Evolutionary conservation across 2,797 vertebrate genomes (phyloP).

Genomic region (Pseudochromis fuscus): DNA sequence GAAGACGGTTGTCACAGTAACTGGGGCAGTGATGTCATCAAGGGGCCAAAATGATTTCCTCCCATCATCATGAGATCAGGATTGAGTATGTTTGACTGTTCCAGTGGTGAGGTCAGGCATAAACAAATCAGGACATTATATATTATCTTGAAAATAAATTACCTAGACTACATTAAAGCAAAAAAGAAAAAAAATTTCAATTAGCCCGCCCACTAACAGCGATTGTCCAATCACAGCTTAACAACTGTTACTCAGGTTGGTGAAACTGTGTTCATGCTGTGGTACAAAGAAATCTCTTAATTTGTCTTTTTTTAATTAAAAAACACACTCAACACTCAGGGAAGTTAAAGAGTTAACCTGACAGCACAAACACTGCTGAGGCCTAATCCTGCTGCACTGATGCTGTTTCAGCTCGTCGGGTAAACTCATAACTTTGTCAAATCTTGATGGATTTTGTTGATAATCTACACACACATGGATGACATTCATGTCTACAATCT

Average conservation of each 20-base stretch:
- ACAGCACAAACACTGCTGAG: no score
- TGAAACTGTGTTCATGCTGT: neutral
- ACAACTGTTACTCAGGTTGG: no score
- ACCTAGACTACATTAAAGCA: neutral
- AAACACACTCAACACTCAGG: no score
- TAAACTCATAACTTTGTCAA: no score
- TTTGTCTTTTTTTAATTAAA: no score
- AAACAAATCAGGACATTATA: neutral
- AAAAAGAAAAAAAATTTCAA: neutral
- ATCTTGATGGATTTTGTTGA: no score
- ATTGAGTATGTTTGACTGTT: slow-evolving; percentile 25
- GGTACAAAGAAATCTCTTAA: no score
- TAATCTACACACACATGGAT: no score
- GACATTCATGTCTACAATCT: no score
- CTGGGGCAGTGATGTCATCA: slow-evolving; percentile 48
- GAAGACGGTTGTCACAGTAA: slow-evolving; percentile 55
- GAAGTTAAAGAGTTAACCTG: no score
- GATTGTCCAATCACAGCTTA: neutral
- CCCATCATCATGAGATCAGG: slow-evolving; percentile 9
- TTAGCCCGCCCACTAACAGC: neutral
- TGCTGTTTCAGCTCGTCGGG: no score
- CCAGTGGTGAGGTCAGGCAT: neutral
- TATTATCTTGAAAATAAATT: neutral
- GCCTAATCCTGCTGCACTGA: no score
- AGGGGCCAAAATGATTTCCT: slow-evolving; percentile 46